These are phyloP conservation scores for Pseudococcus jackbeardsleyi DNA, from an alignment of 2,888 invertebrate genomes.

Conservation along the genomic window DNA sequence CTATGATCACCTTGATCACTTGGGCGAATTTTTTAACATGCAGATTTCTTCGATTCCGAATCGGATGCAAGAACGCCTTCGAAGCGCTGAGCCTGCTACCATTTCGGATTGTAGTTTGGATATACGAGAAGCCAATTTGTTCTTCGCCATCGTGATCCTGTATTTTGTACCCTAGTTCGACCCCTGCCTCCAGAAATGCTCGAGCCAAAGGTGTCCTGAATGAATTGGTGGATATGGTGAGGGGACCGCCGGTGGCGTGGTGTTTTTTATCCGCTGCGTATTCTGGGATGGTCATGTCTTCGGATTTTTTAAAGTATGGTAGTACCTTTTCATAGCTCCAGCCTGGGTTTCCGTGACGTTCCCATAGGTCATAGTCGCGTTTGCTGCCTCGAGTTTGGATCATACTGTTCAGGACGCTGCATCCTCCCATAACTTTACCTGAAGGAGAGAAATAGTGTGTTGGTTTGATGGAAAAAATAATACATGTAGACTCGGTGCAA, in stretches of 20 bases:
- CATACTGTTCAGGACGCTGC: constrained; percentile 85
- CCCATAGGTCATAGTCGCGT: constrained; percentile 84
- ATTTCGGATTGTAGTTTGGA: constrained; percentile 67
- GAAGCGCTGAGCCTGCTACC: constrained; percentile 77
- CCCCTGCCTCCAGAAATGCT: constrained; percentile 66
- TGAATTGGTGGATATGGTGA: constrained; percentile 67
- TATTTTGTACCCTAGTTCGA: constrained; percentile 66
- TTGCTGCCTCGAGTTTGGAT: constrained; percentile 81
- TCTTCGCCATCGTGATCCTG: constrained; percentile 66
- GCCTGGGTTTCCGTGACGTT: constrained; percentile 75
- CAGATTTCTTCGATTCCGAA: constrained; percentile 75
- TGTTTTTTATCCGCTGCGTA: constrained; percentile 66
- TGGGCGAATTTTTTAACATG: constrained; percentile 75
- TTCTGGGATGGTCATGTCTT: constrained; percentile 68
- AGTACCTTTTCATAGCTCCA: constrained; percentile 68
- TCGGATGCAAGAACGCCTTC: constrained; percentile 77
- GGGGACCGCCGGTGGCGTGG: constrained; percentile 68
- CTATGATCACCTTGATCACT: constrained; percentile 76
- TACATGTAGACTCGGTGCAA: too few species aligned
- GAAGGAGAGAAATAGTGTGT: background rate
- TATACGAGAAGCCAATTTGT: constrained; percentile 61
- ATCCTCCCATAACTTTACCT: constrained; percentile 87
- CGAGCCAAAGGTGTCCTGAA: constrained; percentile 66
- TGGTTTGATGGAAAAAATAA: background rate
- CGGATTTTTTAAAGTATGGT: constrained; percentile 69